Evolutionary conservation across 2,888 invertebrate genomes (phyloP).

Genomic region (Tinea semifulvella): DNA sequence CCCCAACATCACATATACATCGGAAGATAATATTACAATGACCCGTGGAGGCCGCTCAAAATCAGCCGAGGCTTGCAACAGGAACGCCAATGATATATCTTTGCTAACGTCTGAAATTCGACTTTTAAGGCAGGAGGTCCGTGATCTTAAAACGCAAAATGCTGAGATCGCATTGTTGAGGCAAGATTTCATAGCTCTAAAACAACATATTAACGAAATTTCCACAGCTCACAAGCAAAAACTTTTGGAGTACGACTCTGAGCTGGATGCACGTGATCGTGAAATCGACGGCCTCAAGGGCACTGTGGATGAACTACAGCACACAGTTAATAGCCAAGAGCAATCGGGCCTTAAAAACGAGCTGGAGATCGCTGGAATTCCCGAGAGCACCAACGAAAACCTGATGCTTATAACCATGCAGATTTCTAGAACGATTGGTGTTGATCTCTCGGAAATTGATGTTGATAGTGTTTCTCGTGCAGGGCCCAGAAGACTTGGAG

Average conservation of each 20-base stretch:
- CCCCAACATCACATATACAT: background rate
- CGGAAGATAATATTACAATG: background rate
- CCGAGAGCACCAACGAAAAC: slow-evolving; percentile 7
- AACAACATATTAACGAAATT: background rate
- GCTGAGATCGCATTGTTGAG: background rate
- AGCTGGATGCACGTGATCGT: background rate
- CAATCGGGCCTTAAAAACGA: slow-evolving; percentile 10
- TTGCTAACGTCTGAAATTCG: background rate
- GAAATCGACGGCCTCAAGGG: slow-evolving; percentile 14
- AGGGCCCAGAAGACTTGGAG: background rate
- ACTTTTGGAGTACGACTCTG: background rate
- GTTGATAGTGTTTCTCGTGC: background rate
- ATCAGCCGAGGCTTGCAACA: background rate
- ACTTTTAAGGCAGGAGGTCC: background rate
- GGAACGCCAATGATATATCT: background rate
- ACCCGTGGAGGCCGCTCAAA: background rate
- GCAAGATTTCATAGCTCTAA: background rate
- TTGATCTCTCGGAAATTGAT: slow-evolving; percentile 5
- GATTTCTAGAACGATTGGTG: slow-evolving; percentile 1
- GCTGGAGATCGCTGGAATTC: slow-evolving; percentile 10
- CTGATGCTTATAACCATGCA: background rate
- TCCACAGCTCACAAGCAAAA: background rate
- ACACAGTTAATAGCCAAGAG: slow-evolving; percentile 15
- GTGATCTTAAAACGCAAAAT: background rate
- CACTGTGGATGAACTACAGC: slow-evolving; percentile 15